A percentile compares a stretch with the other conserved stretches of the same genome.
These are phyloP conservation scores for Ptiloglossa arizonensis DNA, from an alignment of 1,140 invertebrate species.

Conservation along the genomic window DNA sequence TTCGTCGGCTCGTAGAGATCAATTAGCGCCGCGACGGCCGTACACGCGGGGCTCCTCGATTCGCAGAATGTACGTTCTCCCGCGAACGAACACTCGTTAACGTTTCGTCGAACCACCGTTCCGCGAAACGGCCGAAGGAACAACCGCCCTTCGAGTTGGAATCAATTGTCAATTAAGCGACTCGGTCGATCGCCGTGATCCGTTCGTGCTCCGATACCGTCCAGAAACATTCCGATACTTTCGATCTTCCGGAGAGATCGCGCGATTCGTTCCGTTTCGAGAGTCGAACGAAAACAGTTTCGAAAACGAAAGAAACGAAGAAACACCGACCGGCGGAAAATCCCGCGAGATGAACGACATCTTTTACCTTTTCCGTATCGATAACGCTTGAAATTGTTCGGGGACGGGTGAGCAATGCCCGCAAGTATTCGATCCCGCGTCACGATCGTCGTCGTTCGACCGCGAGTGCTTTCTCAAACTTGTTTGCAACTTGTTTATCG, in stretches of 20 bases:
- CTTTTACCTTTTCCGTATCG: too few species aligned
- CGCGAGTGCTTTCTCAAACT: too few species aligned
- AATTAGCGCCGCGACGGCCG: constrained; percentile 1
- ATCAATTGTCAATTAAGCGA: constrained; percentile 42
- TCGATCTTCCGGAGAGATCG: not conserved
- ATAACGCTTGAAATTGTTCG: too few species aligned
- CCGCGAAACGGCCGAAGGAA: constrained; percentile 7
- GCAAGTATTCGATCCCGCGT: too few species aligned
- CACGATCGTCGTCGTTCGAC: too few species aligned
- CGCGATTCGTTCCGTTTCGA: too few species aligned
- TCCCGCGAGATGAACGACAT: too few species aligned
- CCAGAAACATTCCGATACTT: not conserved
- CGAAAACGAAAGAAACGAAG: too few species aligned
- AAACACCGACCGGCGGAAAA: too few species aligned
- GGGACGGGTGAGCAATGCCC: too few species aligned
- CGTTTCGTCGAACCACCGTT: constrained; percentile 29
- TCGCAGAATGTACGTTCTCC: constrained; percentile 7
- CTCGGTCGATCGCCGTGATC: not conserved
- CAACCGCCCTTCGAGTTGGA: constrained; percentile 2
- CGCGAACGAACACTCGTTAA: constrained; percentile 18
- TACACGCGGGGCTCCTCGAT: not conserved
- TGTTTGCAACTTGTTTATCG: too few species aligned
- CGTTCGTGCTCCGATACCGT: not conserved
- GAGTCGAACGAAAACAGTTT: too few species aligned
- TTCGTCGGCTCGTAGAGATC: constrained; percentile 8